These are phyloP conservation scores for Neoscelio sp. DNA, from an alignment of 2,888 invertebrate genomes.

Conservation along the genomic window DNA sequence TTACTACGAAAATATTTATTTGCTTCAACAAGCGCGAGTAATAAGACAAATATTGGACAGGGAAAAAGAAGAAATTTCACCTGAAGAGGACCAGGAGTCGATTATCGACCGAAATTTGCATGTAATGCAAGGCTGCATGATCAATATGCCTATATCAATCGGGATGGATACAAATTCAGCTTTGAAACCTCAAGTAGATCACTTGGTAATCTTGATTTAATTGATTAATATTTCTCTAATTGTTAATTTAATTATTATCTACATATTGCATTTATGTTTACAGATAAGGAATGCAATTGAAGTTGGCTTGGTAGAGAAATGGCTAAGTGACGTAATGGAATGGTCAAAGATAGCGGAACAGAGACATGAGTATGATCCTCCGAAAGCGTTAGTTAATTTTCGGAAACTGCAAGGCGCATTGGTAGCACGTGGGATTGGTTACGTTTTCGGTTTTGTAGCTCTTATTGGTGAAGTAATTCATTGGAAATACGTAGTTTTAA, in stretches of 20 bases:
- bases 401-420: slow-evolving; percentile 91
- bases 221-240: slow-evolving; percentile 7
- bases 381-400: slow-evolving; percentile 91
- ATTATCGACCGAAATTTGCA: slow-evolving; percentile 86
- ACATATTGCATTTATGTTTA: slow-evolving; percentile 29
- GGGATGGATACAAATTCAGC: slow-evolving; percentile 93
- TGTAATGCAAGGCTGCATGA: slow-evolving; percentile 92
- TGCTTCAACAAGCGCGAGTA: slow-evolving; percentile 87
- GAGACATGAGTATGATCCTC: slow-evolving; percentile 83
- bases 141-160: slow-evolving; percentile 92
- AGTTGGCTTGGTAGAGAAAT: slow-evolving; percentile 91
- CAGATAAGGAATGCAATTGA: slow-evolving; percentile 87
- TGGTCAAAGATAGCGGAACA: slow-evolving; percentile 85
- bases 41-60: slow-evolving; percentile 84
- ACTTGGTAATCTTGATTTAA: slow-evolving; percentile 81
- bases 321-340: slow-evolving; percentile 90
- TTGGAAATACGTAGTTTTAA: slow-evolving; percentile 87
- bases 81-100: slow-evolving; percentile 50
- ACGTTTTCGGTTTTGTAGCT: slow-evolving; percentile 85
- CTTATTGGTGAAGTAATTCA: slow-evolving; percentile 87
- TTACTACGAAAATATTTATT: slow-evolving; percentile 91
- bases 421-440: slow-evolving; percentile 89
- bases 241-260: neutral
- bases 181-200: slow-evolving; percentile 88
- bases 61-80: slow-evolving; percentile 75